Percentiles rank a stretch among this genome's conserved stretches.
These are phyloP conservation scores for Pedionomus torquatus DNA, from an alignment of 2,113 vertebrate species.

Conservation along the genomic window DNA sequence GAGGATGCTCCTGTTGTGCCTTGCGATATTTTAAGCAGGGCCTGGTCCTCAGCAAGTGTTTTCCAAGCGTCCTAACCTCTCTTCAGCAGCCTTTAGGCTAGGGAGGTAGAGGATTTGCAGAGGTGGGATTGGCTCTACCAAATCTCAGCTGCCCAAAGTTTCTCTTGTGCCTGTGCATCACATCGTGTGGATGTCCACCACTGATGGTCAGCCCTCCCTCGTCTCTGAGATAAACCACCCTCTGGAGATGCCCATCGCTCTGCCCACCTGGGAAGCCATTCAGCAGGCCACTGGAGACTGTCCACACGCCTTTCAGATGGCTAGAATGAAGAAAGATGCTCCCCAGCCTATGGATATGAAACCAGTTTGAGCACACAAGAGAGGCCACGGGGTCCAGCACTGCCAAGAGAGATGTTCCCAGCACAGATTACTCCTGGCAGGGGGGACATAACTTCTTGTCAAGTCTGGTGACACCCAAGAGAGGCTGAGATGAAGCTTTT, in stretches of 20 bases:
- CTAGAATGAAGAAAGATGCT: neutral
- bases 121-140: neutral
- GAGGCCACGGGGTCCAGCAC: neutral
- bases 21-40: neutral
- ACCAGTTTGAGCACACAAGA: neutral
- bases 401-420: neutral
- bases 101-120: neutral
- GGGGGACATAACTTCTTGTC: neutral
- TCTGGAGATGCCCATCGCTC: neutral
- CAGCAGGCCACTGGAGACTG: neutral
- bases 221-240: rapidly evolving
- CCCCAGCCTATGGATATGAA: neutral
- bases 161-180: neutral
- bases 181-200: neutral
- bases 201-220: neutral
- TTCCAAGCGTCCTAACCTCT: neutral
- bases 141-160: neutral
- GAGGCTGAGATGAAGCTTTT: neutral
- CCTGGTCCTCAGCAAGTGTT: neutral
- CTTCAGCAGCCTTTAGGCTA: neutral
- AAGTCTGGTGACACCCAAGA: neutral
- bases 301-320: neutral
- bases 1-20: neutral
- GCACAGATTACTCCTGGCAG: neutral
- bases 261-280: too few species aligned